Evolutionary conservation across 2,113 vertebrate genomes (phyloP).

Genomic region (Corythoichthys haematopterus): DNA sequence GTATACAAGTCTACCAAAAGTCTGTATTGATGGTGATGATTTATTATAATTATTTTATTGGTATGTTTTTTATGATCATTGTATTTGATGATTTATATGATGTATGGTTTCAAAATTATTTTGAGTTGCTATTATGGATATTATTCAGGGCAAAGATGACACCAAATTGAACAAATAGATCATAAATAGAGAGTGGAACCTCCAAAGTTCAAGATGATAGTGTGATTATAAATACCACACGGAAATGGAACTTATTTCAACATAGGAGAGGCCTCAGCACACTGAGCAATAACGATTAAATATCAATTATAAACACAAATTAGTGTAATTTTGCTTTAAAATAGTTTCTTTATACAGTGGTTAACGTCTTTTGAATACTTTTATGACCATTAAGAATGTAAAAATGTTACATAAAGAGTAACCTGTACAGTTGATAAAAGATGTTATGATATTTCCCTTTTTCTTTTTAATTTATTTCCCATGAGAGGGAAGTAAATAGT

Average conservation of each 20-base stretch:
- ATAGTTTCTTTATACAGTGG: not conserved
- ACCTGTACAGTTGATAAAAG: not conserved
- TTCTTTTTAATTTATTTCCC: not conserved
- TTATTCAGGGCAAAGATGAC: constrained; percentile 74
- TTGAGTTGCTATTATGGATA: constrained; percentile 39
- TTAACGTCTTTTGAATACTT: not conserved
- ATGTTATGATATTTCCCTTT: not conserved
- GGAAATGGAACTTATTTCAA: not conserved
- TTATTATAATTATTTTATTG: constrained; percentile 52
- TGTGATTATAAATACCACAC: not conserved
- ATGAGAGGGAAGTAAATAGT: not conserved
- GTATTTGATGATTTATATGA: constrained; percentile 40
- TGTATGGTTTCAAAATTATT: constrained; percentile 35
- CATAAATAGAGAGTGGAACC: constrained; percentile 14
- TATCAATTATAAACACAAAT: not conserved
- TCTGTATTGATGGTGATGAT: constrained; percentile 54
- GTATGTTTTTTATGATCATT: constrained; percentile 20
- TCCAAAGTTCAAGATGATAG: not conserved
- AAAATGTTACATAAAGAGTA: not conserved
- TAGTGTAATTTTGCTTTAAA: not conserved
- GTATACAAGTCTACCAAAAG: constrained; percentile 63
- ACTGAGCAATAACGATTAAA: not conserved
- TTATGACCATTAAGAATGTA: not conserved
- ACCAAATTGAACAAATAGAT: constrained; percentile 71
- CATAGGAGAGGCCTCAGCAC: not conserved